phyloP scores from a whole-genome alignment of 2,888 invertebrate species.

The Cetonia aurata region DNA sequence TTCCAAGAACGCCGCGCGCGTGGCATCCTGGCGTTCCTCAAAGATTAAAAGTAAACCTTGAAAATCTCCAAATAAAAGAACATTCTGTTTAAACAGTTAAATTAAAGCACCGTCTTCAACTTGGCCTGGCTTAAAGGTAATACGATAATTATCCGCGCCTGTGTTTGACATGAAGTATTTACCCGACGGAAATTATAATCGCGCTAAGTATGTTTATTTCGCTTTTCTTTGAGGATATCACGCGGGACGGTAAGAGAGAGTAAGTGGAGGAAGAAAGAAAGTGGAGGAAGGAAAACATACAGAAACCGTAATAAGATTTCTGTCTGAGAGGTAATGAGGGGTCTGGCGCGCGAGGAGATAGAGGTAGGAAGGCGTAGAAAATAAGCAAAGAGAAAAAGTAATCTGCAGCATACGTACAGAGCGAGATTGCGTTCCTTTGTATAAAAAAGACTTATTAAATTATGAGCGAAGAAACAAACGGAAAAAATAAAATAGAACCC shows the following conservation, averaged over 20 bases:
- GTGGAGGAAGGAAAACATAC: conserved; percentile 20
- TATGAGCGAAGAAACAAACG: conserved; percentile 33
- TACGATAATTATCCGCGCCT: conserved; percentile 44
- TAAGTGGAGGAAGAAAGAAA: no score
- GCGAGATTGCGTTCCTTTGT: conserved; percentile 37
- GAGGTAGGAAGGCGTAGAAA: neutral
- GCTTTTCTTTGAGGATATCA: conserved; percentile 28
- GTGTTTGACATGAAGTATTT: conserved; percentile 41
- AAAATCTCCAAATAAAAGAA: conserved; percentile 42
- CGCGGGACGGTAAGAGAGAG: conserved; percentile 13
- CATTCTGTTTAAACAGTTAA: conserved; percentile 45
- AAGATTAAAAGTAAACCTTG: conserved; percentile 44
- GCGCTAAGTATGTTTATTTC: conserved; percentile 40
- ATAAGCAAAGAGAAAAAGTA: conserved; percentile 27
- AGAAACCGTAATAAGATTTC: conserved; percentile 34
- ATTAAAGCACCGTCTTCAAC: conserved; percentile 44
- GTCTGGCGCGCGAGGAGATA: neutral
- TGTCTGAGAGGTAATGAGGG: no score
- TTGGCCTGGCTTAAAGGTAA: conserved; percentile 41
- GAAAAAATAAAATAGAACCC: conserved; percentile 29
- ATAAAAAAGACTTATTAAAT: conserved; percentile 39
- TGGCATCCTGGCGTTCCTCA: conserved; percentile 22
- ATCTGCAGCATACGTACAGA: conserved; percentile 34
- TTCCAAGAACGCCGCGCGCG: conserved; percentile 13
- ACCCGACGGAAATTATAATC: conserved; percentile 42